Conservation (phyloP, 2,888 invertebrate genomes). For the Harpalus rubripes region DNA sequence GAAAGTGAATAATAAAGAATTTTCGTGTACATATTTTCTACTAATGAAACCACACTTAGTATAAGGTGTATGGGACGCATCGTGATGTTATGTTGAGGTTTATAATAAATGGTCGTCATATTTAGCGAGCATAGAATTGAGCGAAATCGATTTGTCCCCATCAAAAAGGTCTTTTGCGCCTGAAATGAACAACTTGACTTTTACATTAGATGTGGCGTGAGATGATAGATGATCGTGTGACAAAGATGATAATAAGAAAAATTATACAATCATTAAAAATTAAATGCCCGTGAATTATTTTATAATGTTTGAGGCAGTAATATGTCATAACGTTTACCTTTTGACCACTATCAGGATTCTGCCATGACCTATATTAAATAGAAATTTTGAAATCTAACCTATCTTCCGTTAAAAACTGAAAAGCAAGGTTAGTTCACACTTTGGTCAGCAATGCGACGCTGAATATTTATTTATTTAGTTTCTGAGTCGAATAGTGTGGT, state of each 20-base stretch:
- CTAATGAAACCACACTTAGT: slow-evolving; percentile 24
- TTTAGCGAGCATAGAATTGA: slow-evolving; percentile 42
- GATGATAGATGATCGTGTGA: slow-evolving; percentile 53
- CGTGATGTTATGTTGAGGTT: not conserved
- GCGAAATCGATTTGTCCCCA: slow-evolving; percentile 54
- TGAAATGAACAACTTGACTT: slow-evolving; percentile 54
- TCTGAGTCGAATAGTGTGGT: slow-evolving; percentile 33
- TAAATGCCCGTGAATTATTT: slow-evolving; percentile 58
- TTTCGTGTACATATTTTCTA: slow-evolving; percentile 15
- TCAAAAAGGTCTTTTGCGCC: slow-evolving; percentile 60
- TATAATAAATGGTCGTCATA: slow-evolving; percentile 31
- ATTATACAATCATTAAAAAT: slow-evolving; percentile 57
- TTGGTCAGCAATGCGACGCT: slow-evolving; percentile 47
- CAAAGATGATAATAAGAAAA: slow-evolving; percentile 57
- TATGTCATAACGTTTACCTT: slow-evolving; percentile 47
- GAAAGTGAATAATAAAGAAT: slow-evolving; percentile 24
- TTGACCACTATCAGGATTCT: slow-evolving; percentile 53
- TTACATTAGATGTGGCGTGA: slow-evolving; percentile 53
- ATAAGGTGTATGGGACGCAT: slow-evolving; percentile 16
- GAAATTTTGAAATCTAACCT: slow-evolving; percentile 59
- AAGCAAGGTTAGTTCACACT: slow-evolving; percentile 58
- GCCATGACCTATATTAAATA: slow-evolving; percentile 56
- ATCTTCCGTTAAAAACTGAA: slow-evolving; percentile 40
- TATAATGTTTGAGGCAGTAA: slow-evolving; percentile 54
- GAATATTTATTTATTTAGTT: slow-evolving; percentile 29